Conservation (phyloP, 2,113 vertebrate genomes). For the Bungarus multicinctus region DNA sequence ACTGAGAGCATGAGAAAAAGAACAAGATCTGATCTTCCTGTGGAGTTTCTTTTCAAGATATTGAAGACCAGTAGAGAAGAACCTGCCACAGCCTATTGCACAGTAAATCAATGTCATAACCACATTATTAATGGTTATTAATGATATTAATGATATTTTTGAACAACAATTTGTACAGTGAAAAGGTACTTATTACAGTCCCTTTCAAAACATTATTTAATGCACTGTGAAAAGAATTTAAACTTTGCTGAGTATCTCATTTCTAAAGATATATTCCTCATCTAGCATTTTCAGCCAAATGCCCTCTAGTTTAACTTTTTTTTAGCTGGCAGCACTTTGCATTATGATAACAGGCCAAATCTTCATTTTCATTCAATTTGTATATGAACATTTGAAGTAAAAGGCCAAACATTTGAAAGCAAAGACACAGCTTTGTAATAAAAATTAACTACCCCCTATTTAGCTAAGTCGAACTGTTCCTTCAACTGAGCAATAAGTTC, state of each 20-base stretch:
- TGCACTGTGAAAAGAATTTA: conserved; percentile 16
- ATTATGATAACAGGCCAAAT: conserved; percentile 30
- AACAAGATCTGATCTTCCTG: not conserved
- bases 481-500: not conserved
- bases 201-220: conserved; percentile 29
- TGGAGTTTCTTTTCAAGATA: not conserved
- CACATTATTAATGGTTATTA: not conserved
- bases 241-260: conserved; percentile 4
- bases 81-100: conserved; percentile 14
- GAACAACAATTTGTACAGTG: conserved; percentile 35
- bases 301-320: conserved; percentile 27
- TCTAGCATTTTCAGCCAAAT: not conserved
- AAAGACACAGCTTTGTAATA: not conserved
- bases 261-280: conserved; percentile 15
- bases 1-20: not conserved
- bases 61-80: not conserved
- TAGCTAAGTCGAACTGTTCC: not conserved
- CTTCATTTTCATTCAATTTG: conserved; percentile 20
- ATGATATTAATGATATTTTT: conserved; percentile 13
- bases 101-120: not conserved
- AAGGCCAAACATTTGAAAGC: conserved; percentile 21
- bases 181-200: conserved; percentile 13
- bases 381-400: conserved; percentile 8
- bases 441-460: conserved; percentile 14
- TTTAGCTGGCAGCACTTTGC: not conserved